Conservation (phyloP, 1,140 invertebrate species). For the Adelges cooleyi region DNA sequence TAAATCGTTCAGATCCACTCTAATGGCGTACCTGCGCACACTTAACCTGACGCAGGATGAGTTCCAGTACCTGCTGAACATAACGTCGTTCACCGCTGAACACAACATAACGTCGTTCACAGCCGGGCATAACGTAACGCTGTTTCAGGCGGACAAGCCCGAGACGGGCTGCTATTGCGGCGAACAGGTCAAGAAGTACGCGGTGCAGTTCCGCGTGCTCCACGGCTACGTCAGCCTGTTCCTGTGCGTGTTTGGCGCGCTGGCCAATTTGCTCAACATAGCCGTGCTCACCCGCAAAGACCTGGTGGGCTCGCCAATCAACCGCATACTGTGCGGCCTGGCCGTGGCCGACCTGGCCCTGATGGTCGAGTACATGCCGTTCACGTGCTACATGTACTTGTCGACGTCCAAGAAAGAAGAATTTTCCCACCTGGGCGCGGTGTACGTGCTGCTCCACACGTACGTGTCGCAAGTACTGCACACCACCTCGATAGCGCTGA, state of each 20-base stretch:
- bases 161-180: constrained; percentile 38
- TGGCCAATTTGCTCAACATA: constrained; percentile 88
- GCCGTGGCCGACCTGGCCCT: constrained; percentile 83
- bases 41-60: constrained; percentile 24
- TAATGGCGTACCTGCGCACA: constrained; percentile 19
- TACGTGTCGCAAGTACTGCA: constrained; percentile 75
- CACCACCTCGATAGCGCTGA: constrained; percentile 85
- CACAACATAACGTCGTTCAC: no score
- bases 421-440: constrained; percentile 62
- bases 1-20: neutral
- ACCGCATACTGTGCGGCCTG: constrained; percentile 73
- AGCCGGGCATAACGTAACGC: neutral
- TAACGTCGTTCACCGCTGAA: neutral
- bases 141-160: no score
- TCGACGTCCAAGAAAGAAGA: constrained; percentile 43
- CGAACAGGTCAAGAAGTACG: constrained; percentile 39
- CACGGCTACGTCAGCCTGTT: constrained; percentile 63
- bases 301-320: constrained; percentile 76
- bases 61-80: constrained; percentile 7
- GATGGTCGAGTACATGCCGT: constrained; percentile 89
- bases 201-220: constrained; percentile 40
- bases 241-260: constrained; percentile 82
- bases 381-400: constrained; percentile 67
- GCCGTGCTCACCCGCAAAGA: constrained; percentile 78
- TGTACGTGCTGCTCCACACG: constrained; percentile 70